These are phyloP conservation scores for Pluvialis apricaria DNA, from an alignment of 2,113 vertebrate genomes.

Conservation along the genomic window DNA sequence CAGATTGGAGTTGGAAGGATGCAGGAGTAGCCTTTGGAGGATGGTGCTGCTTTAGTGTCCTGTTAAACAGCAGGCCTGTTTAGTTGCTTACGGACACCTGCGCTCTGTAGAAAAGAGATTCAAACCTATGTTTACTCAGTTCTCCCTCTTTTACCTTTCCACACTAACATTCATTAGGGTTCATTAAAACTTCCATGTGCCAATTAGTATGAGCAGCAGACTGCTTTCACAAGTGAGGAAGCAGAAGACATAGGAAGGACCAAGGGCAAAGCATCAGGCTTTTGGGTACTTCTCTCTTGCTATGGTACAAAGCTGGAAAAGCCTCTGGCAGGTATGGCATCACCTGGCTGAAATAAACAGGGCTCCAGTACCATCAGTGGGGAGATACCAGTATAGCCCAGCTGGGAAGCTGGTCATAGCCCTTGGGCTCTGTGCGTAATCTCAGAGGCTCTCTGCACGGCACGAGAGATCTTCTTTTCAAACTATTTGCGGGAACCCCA, in stretches of 20 bases:
- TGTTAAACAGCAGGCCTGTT: neutral
- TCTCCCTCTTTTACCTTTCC: neutral
- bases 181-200: neutral
- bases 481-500: neutral
- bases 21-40: neutral
- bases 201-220: neutral
- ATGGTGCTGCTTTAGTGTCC: neutral
- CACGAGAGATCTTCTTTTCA: neutral
- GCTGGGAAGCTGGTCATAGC: neutral
- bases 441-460: neutral
- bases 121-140: neutral
- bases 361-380: neutral
- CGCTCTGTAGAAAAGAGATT: neutral
- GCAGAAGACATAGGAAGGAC: neutral
- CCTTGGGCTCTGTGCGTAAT: neutral
- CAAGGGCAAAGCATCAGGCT: neutral
- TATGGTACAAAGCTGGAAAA: neutral
- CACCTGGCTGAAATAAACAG: neutral
- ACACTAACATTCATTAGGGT: neutral
- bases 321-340: neutral
- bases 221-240: neutral
- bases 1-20: neutral
- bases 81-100: neutral
- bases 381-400: neutral
- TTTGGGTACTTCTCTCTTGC: neutral